phyloP scores from a whole-genome alignment of 2,797 vertebrate genomes.

The Pseudochaenichthys georgianus region DNA sequence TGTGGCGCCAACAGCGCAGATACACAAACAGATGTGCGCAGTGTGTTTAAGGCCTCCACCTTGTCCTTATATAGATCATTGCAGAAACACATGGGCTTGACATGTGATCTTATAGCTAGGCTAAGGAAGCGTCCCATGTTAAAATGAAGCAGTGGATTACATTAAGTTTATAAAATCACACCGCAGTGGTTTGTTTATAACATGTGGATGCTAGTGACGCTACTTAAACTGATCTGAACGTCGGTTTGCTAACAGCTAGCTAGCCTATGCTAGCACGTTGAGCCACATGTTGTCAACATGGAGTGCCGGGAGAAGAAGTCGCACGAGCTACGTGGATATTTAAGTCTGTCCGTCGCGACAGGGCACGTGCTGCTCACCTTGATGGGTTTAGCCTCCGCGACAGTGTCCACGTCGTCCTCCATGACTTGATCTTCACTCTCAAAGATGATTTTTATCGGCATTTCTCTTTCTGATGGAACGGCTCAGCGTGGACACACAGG shows the following conservation, averaged over 20 bases:
- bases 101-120: slow-evolving; percentile 38
- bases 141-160: neutral
- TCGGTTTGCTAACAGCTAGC: neutral
- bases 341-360: neutral
- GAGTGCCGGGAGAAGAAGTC: neutral
- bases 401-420: slow-evolving; percentile 60
- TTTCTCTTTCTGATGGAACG: slow-evolving; percentile 69
- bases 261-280: slow-evolving; percentile 33
- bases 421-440: slow-evolving; percentile 62
- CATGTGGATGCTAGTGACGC: rapidly evolving
- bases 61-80: neutral
- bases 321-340: neutral
- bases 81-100: slow-evolving; percentile 21
- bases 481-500: slow-evolving; percentile 60
- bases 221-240: rapidly evolving
- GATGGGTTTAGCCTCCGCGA: slow-evolving; percentile 33
- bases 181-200: rapidly evolving
- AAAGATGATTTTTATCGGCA: slow-evolving; percentile 77
- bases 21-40: neutral
- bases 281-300: slow-evolving; percentile 72
- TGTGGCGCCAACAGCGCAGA: neutral
- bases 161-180: no score
- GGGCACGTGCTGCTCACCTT: slow-evolving; percentile 64
- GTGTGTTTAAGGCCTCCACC: neutral
- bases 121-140: neutral